Conservation (phyloP, 2,797 vertebrate genomes). For the Dryobates pubescens region DNA sequence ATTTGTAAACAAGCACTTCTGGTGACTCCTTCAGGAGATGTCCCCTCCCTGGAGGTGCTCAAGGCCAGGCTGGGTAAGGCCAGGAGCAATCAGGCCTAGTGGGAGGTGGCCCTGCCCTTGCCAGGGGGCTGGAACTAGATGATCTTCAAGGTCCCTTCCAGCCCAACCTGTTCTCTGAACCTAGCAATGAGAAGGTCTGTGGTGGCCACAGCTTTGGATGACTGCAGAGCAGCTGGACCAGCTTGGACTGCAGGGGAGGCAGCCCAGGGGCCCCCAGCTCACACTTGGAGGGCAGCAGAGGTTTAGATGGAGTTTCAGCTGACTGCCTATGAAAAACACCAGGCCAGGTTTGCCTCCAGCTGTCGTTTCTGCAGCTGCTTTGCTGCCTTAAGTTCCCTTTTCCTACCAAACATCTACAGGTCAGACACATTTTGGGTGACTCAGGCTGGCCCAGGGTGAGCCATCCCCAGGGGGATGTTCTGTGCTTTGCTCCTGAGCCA, state of each 20-base stretch:
- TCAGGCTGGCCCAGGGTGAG: neutral
- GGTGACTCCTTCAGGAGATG: neutral
- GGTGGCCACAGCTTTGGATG: neutral
- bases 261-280: neutral
- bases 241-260: neutral
- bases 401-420: neutral
- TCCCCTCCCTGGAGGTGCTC: no score
- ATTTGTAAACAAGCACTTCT: neutral
- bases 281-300: neutral
- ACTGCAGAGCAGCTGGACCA: neutral
- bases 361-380: neutral
- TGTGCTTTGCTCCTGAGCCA: neutral
- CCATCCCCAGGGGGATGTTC: neutral
- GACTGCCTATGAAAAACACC: neutral
- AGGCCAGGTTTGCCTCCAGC: neutral
- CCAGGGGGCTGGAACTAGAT: no score
- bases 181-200: no score
- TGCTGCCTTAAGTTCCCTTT: slow-evolving; percentile 14
- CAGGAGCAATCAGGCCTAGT: no score
- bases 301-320: neutral
- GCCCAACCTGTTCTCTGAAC: no score
- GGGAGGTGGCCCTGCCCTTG: no score
- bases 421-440: neutral
- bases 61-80: no score
- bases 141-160: no score